These are phyloP conservation scores for Forbesichthys papilliferus DNA, from an alignment of 2,113 vertebrate species.

Conservation along the genomic window DNA sequence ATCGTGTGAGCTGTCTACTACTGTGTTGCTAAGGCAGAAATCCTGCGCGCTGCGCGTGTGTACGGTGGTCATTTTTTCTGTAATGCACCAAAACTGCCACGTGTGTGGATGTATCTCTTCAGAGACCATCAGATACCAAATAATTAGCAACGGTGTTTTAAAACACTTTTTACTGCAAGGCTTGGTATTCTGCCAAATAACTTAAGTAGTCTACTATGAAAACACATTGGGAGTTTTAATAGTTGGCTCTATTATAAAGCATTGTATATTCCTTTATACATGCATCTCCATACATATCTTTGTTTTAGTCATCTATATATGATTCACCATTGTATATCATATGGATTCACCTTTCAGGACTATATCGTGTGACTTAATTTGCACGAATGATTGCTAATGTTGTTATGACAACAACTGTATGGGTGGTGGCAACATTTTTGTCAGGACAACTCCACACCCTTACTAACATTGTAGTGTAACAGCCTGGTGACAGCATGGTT, in stretches of 20 bases:
- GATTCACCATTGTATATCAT: not conserved
- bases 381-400: not conserved
- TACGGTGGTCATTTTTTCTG: slow-evolving; percentile 43
- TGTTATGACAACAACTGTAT: slow-evolving; percentile 41
- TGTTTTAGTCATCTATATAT: not conserved
- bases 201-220: no score
- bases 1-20: slow-evolving; percentile 49
- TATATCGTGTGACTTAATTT: not conserved
- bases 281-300: not conserved
- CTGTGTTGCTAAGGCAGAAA: slow-evolving; percentile 71
- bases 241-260: no score
- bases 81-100: slow-evolving; percentile 6
- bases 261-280: no score
- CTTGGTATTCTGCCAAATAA: no score
- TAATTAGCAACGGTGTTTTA: no score
- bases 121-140: no score
- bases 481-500: slow-evolving; percentile 45
- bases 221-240: no score
- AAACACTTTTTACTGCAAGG: no score
- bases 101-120: no score
- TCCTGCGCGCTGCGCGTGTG: slow-evolving; percentile 17
- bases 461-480: slow-evolving; percentile 31
- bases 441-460: slow-evolving; percentile 56
- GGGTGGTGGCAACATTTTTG: slow-evolving; percentile 60
- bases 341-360: not conserved